Evolutionary conservation across 1,140 invertebrate species (phyloP).

Genomic region (Cherax destructor): DNA sequence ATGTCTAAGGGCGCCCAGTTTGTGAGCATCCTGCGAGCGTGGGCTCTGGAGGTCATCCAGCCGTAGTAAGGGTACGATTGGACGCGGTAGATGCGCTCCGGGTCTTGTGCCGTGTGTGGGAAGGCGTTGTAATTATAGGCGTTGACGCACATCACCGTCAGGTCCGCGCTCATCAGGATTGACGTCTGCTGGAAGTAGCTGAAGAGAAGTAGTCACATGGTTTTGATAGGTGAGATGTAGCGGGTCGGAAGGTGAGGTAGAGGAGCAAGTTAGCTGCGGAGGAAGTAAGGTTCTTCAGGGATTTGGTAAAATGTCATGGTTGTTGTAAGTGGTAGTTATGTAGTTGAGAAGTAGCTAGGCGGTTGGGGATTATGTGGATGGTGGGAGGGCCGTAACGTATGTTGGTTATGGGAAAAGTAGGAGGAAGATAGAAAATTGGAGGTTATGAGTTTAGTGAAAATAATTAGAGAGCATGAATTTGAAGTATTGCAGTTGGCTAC

Average conservation of each 20-base stretch:
- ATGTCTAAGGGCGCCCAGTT: constrained; percentile 55
- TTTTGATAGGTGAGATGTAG: neutral
- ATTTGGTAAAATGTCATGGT: neutral
- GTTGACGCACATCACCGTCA: constrained; percentile 58
- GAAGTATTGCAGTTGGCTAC: too few relatives aligned
- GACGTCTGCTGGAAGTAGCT: constrained; percentile 71
- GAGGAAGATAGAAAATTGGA: neutral
- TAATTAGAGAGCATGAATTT: too few relatives aligned
- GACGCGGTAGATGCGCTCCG: constrained; percentile 54
- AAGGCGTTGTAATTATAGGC: constrained; percentile 70
- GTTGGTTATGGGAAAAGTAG: too few relatives aligned
- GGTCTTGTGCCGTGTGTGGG: constrained; percentile 67
- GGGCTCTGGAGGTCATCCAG: constrained; percentile 64
- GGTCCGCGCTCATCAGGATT: constrained; percentile 56
- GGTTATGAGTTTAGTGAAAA: neutral
- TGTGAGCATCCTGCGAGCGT: constrained; percentile 42
- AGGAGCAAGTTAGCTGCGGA: neutral
- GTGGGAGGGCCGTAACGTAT: too few relatives aligned
- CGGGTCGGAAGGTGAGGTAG: neutral
- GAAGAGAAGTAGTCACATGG: neutral
- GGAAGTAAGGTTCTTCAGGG: neutral
- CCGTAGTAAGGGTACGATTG: constrained; percentile 70
- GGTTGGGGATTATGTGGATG: neutral
- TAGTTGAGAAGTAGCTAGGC: neutral
- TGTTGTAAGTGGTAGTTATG: neutral